Percentiles rank a stretch among this genome's conserved stretches.
Evolutionary conservation across 2,888 invertebrate genomes (phyloP).

Genomic region (Caenorhabditis parvicauda): DNA sequence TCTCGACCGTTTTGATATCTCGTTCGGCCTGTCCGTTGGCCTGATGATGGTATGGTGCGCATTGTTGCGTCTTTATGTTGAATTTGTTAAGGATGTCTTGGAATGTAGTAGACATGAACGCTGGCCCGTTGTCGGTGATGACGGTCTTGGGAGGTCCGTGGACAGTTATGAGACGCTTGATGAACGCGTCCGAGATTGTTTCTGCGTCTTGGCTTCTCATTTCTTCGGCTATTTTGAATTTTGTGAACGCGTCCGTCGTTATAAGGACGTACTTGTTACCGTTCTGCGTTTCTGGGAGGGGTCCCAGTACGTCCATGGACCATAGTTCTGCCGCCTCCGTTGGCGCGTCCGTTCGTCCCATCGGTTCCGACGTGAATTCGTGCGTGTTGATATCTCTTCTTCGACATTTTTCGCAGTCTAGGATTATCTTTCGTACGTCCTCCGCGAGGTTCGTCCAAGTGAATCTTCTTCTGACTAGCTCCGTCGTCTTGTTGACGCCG

Average conservation of each 20-base stretch:
- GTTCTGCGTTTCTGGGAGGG: constrained; percentile 10
- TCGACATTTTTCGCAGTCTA: constrained; percentile 9
- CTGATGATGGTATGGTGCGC: constrained; percentile 20
- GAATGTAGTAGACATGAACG: constrained; percentile 4
- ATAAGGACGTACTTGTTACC: constrained; percentile 16
- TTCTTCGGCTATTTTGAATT: constrained; percentile 10
- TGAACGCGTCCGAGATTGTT: neutral
- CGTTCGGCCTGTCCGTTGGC: constrained; percentile 28
- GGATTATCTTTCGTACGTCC: constrained; percentile 1
- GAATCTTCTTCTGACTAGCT: constrained; percentile 3
- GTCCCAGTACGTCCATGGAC: constrained; percentile 20
- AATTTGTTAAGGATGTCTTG: neutral
- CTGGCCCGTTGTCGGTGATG: constrained; percentile 9
- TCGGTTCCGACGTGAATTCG: constrained; percentile 8
- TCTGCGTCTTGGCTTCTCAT: neutral
- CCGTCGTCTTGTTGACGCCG: constrained; percentile 10
- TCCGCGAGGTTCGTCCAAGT: constrained; percentile 10
- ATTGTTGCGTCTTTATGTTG: neutral
- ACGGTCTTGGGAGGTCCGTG: constrained; percentile 9
- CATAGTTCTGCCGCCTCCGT: constrained; percentile 6
- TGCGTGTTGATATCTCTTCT: constrained; percentile 10
- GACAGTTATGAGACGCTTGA: constrained; percentile 2
- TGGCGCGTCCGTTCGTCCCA: constrained; percentile 1
- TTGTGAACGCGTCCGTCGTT: constrained; percentile 10
- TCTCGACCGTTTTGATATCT: constrained; percentile 18